Evolutionary conservation across 2,888 invertebrate species (phyloP).

Genomic region (Cantharis nigra): DNA sequence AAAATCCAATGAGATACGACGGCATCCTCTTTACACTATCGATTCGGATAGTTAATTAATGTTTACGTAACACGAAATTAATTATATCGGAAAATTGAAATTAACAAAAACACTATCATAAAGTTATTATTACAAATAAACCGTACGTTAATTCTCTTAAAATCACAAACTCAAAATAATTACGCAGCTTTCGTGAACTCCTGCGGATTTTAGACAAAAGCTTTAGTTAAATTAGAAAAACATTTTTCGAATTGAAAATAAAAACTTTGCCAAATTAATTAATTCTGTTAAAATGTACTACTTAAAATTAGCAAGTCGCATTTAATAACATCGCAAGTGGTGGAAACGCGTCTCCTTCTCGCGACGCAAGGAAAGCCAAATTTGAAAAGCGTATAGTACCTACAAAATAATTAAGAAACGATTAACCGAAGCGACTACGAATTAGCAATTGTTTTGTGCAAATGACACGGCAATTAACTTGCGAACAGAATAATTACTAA

Average conservation of each 20-base stretch:
- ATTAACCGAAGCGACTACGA: slow-evolving; percentile 17
- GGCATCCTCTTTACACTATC: no score
- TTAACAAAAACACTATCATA: background rate
- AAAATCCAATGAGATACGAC: no score
- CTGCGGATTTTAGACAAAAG: background rate
- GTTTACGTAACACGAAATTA: no score
- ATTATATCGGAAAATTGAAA: no score
- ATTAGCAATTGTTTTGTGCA: slow-evolving; percentile 23
- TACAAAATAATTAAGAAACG: slow-evolving; percentile 16
- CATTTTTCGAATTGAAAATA: background rate
- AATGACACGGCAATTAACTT: slow-evolving; percentile 23
- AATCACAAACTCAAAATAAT: background rate
- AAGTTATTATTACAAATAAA: background rate
- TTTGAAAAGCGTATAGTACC: background rate
- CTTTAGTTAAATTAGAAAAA: background rate
- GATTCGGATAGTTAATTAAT: no score
- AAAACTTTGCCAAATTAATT: background rate
- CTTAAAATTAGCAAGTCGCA: background rate
- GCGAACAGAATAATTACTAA: slow-evolving; percentile 19
- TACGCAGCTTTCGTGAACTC: background rate
- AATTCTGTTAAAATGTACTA: background rate
- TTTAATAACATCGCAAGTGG: background rate
- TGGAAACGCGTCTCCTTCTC: background rate
- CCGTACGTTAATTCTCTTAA: background rate
- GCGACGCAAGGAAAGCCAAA: background rate